Base-by-base conservation (phyloP, 2,888 invertebrate species). In the Lithophane socia region DNA sequence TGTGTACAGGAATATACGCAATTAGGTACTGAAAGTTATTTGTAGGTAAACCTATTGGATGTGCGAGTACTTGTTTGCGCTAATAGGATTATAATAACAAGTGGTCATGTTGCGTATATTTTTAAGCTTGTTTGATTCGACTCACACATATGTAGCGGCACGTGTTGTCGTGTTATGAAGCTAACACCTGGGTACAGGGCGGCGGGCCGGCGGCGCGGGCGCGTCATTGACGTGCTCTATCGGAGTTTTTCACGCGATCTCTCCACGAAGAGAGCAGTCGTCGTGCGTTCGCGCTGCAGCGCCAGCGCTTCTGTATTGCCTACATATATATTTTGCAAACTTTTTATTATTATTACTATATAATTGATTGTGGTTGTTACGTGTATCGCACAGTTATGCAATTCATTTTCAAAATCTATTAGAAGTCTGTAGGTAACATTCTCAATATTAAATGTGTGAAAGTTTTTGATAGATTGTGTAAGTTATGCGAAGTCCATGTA, bases 231-330 rank as follows among this genome's bases (percentile, higher is more conserved):
- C 92, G 94, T 95, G 95, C 92, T 94, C 91, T 93, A 94, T 93
- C 90, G 93, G 91, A 90, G 94, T 94, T 95, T 96, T 96, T 94
- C 96, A 95, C 94, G 95, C 96, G 96, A 96, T 96, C 96, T 96
- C 96, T 95, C 96, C 91, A 89, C 92, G 90, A 94, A 85, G 95
- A 96, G 95, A 95, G 92, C 95, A 96, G 96, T 96, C 92, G 91
- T 80, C 86, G 87, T 92, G 94, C 94, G 95, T 90, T 88, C 92
- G 94, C 94, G 94, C 90, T 88, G 89, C 92, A 90, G 90, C 87
- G 89, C 89, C 90, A 92, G 91, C 94, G 93, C 91, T 91, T 93
- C 89, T 90, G 78, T 86, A 86, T 75, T 83, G 72, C 77, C 82
- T 58, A 80, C 79, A 84, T 79, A 79, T 80, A 84, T 81, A 80